phyloP scores from a whole-genome alignment of 2,113 vertebrate genomes.

The Hassar affinis region DNA sequence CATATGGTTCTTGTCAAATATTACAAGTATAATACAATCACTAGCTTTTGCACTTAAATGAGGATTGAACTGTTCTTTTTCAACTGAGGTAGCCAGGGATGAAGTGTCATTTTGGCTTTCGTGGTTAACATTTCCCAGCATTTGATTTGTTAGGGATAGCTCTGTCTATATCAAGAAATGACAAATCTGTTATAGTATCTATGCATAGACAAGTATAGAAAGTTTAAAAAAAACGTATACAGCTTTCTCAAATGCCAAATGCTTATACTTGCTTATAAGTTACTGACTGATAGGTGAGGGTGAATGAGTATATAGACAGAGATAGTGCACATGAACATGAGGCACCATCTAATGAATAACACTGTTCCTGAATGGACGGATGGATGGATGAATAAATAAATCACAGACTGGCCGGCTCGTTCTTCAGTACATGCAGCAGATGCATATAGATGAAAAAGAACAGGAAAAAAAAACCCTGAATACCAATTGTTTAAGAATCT shows the following conservation, averaged over 20 bases:
- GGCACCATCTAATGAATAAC: not conserved
- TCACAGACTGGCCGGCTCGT: constrained; percentile 9
- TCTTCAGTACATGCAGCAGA: not conserved
- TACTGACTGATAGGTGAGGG: not conserved
- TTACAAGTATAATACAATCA: constrained; percentile 6
- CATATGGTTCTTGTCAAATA: not conserved
- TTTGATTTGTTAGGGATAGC: not conserved
- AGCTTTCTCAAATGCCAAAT: not conserved
- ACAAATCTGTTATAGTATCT: not conserved
- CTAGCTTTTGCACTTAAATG: not conserved
- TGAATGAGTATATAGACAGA: not conserved
- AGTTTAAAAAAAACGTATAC: not conserved
- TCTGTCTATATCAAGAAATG: not conserved
- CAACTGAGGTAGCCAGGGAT: constrained; percentile 16
- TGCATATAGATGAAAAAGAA: constrained; percentile 15
- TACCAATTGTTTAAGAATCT: not conserved
- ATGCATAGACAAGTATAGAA: not conserved
- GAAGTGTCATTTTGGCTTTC: constrained; percentile 11
- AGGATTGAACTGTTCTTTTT: not conserved
- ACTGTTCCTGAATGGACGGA: constrained; percentile 2
- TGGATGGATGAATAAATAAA: constrained; percentile 23
- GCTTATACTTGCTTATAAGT: not conserved
- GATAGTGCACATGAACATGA: constrained; percentile 7
- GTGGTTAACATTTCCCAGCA: not conserved
- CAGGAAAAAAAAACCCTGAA: not conserved